Evolutionary conservation across 2,797 vertebrate species (phyloP), one percentile per base, ranked within the genome.

Genomic region (Sebastiscus tertius): DNA sequence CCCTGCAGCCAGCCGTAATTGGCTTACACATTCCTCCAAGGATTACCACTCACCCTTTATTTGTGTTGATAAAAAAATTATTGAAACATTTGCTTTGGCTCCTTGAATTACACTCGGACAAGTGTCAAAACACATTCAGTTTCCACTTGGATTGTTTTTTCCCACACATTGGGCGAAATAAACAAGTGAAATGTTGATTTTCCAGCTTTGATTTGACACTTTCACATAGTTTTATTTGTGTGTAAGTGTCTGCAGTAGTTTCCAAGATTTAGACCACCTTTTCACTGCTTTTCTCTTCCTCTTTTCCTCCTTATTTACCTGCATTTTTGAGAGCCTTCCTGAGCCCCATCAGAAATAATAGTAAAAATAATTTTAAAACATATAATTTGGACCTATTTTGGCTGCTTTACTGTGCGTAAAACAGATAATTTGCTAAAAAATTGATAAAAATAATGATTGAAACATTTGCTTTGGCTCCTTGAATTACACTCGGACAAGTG

Each of bases 11-110:
- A 82, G 72, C 55, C 8, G 52, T 93, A 92, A 92, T 92, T 91
- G 88, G 89, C 86, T 94, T 92, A 91, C 69, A 86, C 87, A 91
- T 94, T 94, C 88, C 86, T 91, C 82, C 46, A 49, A 86, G 89
- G 89, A 94, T 93, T 92, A 88, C 78, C 59, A 56, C 84, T 90
- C 81, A 80, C 82, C 86, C 78, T 74, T 75, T 88, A 93, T 93
- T 90, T 88, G 78, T 91, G 80, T 89, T 91, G 83, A 74, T 29
- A 62, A 80, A 77, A 61, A 79, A 78, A 74, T 18, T 22, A 85
- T 85, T 87, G 52, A 87, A 91, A 89, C 82, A 81, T 92, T 91
- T 87, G 80, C 66, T 90, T 90, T 92, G 83, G 87, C 83, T 78
- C 71, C 69, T 69, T 27, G 36, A 92, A 88, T 87, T 75, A 75